phyloP scores from a whole-genome alignment of 2,888 invertebrate genomes.

The Parasteatoda lunata region DNA sequence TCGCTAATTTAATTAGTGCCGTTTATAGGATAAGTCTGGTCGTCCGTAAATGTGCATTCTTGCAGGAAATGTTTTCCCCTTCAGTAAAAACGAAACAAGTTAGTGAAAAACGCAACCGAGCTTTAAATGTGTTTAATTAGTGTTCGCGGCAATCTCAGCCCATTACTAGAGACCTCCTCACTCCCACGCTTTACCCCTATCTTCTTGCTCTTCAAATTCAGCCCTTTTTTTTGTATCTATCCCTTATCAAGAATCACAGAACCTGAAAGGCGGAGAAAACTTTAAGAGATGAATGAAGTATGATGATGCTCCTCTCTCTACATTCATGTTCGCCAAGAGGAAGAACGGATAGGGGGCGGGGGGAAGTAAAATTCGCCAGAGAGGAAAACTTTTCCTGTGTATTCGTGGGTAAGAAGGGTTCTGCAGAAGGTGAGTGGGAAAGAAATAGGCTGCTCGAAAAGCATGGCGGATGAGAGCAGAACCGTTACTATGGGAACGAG shows the following conservation, averaged over 20 bases:
- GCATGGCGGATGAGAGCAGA: constrained; percentile 56
- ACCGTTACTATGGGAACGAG: constrained; percentile 41
- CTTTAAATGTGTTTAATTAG: constrained; percentile 69
- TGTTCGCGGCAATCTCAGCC: constrained; percentile 69
- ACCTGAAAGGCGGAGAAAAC: constrained; percentile 69
- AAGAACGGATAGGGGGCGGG: constrained; percentile 8
- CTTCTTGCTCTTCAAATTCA: constrained; percentile 58
- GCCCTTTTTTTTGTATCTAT: constrained; percentile 46
- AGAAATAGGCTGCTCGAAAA: constrained; percentile 63
- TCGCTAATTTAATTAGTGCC: constrained; percentile 69
- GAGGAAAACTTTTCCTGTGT: constrained; percentile 69
- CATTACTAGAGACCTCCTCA: constrained; percentile 58
- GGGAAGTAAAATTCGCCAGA: constrained; percentile 62
- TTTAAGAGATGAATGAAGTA: constrained; percentile 68
- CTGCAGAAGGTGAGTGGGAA: constrained; percentile 65
- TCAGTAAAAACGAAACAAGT: constrained; percentile 69
- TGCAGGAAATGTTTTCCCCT: constrained; percentile 69
- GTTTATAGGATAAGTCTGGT: constrained; percentile 69
- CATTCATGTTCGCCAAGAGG: constrained; percentile 47
- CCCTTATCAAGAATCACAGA: constrained; percentile 69
- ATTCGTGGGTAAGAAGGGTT: constrained; percentile 68
- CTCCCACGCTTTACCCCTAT: constrained; percentile 8
- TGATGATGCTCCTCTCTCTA: constrained; percentile 45
- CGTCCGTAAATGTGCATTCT: constrained; percentile 69
- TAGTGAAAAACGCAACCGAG: constrained; percentile 69